Base-by-base conservation (phyloP, 2,888 invertebrate genomes). In the Onthophagus sagittarius region DNA sequence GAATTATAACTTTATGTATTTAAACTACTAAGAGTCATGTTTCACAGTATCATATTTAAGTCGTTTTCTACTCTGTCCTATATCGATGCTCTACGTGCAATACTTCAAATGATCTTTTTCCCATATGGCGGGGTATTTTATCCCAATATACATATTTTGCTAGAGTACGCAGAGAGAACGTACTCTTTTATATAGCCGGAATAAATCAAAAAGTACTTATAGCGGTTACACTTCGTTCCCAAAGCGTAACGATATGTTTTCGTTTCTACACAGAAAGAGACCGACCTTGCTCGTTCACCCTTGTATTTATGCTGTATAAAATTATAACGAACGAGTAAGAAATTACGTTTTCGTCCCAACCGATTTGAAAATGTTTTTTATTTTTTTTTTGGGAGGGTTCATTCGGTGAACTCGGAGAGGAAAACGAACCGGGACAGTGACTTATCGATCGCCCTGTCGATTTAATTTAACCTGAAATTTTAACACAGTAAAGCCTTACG, bases 391-490 rank as follows among this genome's bases (percentile, higher is more conserved):
- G 23, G 23, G 3, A 2, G 23, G 23, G 23, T 23, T 23, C 23
- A 23, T 23, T 23, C 23, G 23, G 3, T 23, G 23, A 23, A 23
- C 23, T 23, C 23, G 23, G n/a, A 64, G 15, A 64, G 64, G 64
- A 64, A 64, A 64, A 23, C 67, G n/a, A 23, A 15, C 15, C 67
- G 31, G n/a, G 23, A 23, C 31, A 67, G 32, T 32, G 23, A n/a
- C 7, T 23, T n/a, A 15, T 32, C 7, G 67, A n/a, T 32, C 9
- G 67, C 11, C 31, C 67, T 32, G 67, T 67, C 67, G 32, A 67
- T 67, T 23, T 32, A 67, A 67, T 67, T 67, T 31, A 67, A n/a
- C 23, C 15, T 31, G 67, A 67, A 67, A 67, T 67, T 67, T 67
- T 31, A 67, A 15, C 67, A 15, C 6, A 32, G 32, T 32, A 67